Evolutionary conservation across 2,888 invertebrate species (phyloP).

Genomic region (Chrysomela aeneicollis): DNA sequence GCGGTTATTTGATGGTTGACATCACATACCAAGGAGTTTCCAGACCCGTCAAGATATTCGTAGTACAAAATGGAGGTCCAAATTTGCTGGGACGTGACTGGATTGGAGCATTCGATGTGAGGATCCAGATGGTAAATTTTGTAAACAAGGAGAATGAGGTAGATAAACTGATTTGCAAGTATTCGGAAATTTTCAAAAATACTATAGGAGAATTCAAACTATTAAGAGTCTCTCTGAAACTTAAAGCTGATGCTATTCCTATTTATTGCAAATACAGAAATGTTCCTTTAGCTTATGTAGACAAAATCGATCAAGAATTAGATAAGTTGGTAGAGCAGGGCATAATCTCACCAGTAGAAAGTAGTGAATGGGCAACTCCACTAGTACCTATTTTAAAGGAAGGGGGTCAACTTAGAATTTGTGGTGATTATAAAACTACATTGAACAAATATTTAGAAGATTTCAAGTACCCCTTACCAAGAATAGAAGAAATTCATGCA

Average conservation of each 20-base stretch:
- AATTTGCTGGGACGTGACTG: too few relatives aligned
- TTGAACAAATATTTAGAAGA: constrained; percentile 41
- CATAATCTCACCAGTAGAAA: constrained; percentile 26
- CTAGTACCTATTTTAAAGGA: constrained; percentile 43
- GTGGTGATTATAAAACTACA: constrained; percentile 47
- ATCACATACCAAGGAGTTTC: constrained; percentile 10
- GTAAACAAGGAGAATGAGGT: too few relatives aligned
- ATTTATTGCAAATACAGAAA: constrained; percentile 31
- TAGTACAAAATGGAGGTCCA: too few relatives aligned
- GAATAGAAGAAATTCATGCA: constrained; percentile 38
- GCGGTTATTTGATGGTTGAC: constrained; percentile 14
- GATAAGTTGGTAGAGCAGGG: constrained; percentile 31
- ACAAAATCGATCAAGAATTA: constrained; percentile 34
- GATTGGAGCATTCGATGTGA: too few relatives aligned
- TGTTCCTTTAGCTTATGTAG: constrained; percentile 37
- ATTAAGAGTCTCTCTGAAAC: too few relatives aligned
- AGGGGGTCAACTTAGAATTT: constrained; percentile 41
- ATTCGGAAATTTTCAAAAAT: too few relatives aligned
- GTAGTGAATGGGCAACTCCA: constrained; percentile 44
- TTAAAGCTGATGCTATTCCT: too few relatives aligned
- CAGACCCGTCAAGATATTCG: background rate
- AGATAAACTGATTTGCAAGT: too few relatives aligned
- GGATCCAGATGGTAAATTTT: too few relatives aligned
- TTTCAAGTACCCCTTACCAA: constrained; percentile 37
- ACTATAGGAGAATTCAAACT: too few relatives aligned